Evolutionary conservation across 2,888 invertebrate genomes (phyloP), one percentile per base, ranked within the genome.

Genomic region (Orthosia incerta): DNA sequence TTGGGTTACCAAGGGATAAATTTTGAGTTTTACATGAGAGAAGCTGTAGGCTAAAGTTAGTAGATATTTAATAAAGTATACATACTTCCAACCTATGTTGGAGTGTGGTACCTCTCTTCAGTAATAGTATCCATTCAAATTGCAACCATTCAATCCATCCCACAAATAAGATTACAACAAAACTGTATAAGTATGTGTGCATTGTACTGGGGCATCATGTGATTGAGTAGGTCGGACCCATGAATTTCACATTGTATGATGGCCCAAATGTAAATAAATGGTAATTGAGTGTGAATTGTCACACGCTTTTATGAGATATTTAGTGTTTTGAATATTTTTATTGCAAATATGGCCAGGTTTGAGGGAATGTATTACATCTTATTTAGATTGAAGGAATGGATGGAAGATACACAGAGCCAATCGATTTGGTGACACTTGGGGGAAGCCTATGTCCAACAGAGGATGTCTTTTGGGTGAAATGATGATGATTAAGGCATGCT

Each of bases 251-350:
- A 67, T 82, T 78, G 79, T 79, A 39, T 55, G 56, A 53, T 62
- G 57, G 57, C 18, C 62, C n/a, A 0, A 57, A 78, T 61, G 59
- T 71, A 82, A 71, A 78, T 79, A 82, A 78, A 50, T 5, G 2
- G 20, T 59, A 62, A 65, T 82, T 63, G 59, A 82, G 72, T 82
- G 51, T 64, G 59, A 82, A 82, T 23, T 56, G 20, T 80, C 66
- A 78, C 83, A 82, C 39, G 0, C 2, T 55, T 61, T 13, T 31
- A 63, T 23, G 39, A 18, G 9, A 53, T 45, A 55, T 51, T 65
- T 39, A 62, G 61, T 61, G 39, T 51, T 60, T 53, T 26, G 26
- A 53, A 15, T 56, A 18, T 46, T 53, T 48, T 45, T 48, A 16
- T 13, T 48, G 3, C 20, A 23, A 23, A 48, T 69, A 57, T 45